Base-by-base conservation (phyloP, 2,113 vertebrate species). In the Melozone crissalis region DNA sequence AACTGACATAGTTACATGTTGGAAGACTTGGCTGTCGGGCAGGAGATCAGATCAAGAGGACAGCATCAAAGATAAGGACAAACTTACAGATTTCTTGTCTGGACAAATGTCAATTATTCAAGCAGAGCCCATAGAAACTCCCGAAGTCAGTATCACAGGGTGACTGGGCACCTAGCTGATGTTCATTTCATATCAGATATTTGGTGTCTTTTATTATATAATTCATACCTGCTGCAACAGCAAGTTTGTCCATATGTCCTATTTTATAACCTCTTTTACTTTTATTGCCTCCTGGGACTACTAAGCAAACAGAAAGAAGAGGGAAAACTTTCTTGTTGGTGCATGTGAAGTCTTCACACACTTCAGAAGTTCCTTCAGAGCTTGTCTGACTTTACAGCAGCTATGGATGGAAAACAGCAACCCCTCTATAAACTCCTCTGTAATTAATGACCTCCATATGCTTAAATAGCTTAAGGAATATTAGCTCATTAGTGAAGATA, bases 381-480 rank as follows among this genome's bases (percentile, higher is more conserved):
- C 33, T 82, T 5, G 26, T 91, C 94, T 94, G 39, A 79, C 51
- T 94, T 96, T 93, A 94, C 88, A 93, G 54, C 78, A 94, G 49
- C 73, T 84, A 76, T 71, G 73, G 58, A 81, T 73, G 46, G 74
- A 94, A 95, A 94, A 39, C 90, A 94, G 84, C 58, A 89, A 79
- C 19, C 6, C 26, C 20, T 91, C 71, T 73, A 76, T 85, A 95
- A 90, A 89, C 12, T 57, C 55, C 79, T 9, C 37, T 81, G 8
- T 83, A 84, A 84, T n/a, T 91, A 94, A 96, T 94, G 66, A 91
- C 20, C 76, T 95, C 92, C 94, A 94, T 33, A 74, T 94, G 87
- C 47, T 67, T 83, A 43, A 91, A 86, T 52, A 80, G 4, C 21
- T 93, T 69, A 33, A 84, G 31, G 15, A 94, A 75, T 85, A 93